These are phyloP conservation scores for Azorinus chamasolen DNA, from an alignment of 2,888 invertebrate genomes.

Conservation along the genomic window DNA sequence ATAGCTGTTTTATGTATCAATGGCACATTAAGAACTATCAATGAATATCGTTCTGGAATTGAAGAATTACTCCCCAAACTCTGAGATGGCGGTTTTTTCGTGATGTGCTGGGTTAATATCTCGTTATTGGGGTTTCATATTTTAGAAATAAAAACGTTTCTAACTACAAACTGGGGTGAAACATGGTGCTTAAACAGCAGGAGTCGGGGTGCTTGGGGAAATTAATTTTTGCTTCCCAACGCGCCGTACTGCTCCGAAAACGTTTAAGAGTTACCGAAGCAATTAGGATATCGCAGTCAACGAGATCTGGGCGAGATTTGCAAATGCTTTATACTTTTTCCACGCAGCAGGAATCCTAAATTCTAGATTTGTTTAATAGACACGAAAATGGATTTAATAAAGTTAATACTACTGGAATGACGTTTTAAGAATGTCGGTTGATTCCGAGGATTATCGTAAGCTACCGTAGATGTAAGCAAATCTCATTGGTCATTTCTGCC, in stretches of 20 bases:
- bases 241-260: constrained; percentile 11
- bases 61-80: too few species aligned
- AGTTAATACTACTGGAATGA: constrained; percentile 21
- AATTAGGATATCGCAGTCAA: constrained; percentile 32
- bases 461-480: background rate
- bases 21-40: too few species aligned
- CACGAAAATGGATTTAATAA: constrained; percentile 45
- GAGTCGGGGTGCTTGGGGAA: constrained; percentile 15
- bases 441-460: constrained; percentile 4
- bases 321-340: constrained; percentile 48
- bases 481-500: constrained; percentile 6
- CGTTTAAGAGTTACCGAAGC: constrained; percentile 23
- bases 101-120: too few species aligned
- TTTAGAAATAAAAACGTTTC: constrained; percentile 19
- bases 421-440: background rate
- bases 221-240: constrained; percentile 32
- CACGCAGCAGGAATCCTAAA: constrained; percentile 26
- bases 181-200: constrained; percentile 30
- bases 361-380: constrained; percentile 46
- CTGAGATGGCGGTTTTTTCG: too few species aligned
- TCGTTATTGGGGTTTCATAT: too few species aligned
- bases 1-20: too few species aligned
- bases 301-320: constrained; percentile 30
- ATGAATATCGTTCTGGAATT: too few species aligned
- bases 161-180: constrained; percentile 17